phyloP scores from a whole-genome alignment of 2,888 invertebrate species.

The Tachystola acroxantha region DNA sequence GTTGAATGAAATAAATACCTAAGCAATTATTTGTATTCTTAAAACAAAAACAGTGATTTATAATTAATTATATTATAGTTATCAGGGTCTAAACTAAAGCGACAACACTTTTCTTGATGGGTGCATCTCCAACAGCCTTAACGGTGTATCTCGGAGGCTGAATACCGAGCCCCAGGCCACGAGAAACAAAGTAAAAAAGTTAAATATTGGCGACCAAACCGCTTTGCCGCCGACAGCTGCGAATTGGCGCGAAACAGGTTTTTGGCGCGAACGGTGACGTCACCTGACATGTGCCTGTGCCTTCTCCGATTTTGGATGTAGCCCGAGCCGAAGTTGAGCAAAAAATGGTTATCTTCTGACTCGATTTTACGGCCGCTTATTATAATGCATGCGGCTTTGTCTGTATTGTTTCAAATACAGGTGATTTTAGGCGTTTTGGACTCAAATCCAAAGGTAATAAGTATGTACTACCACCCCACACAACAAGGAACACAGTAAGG shows the following conservation, averaged over 20 bases:
- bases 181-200: conserved; percentile 42
- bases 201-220: conserved; percentile 47
- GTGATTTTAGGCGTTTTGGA: no score
- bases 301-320: conserved; percentile 45
- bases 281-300: conserved; percentile 67
- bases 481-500: no score
- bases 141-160: conserved; percentile 63
- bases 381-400: neutral
- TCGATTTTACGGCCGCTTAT: conserved; percentile 52
- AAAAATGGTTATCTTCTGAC: conserved; percentile 43
- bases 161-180: conserved; percentile 39
- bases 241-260: conserved; percentile 74
- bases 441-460: no score
- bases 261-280: conserved; percentile 62
- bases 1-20: no score
- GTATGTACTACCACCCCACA: no score
- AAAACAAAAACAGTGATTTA: no score
- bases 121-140: no score
- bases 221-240: conserved; percentile 69
- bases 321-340: conserved; percentile 20
- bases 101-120: no score
- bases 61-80: no score
- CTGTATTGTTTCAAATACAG: neutral
- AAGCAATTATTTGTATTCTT: no score
- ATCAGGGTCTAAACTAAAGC: no score